Percentiles rank a stretch among this genome's conserved stretches.
Conservation (phyloP, 1,140 invertebrate genomes). For the Papilio machaon region DNA sequence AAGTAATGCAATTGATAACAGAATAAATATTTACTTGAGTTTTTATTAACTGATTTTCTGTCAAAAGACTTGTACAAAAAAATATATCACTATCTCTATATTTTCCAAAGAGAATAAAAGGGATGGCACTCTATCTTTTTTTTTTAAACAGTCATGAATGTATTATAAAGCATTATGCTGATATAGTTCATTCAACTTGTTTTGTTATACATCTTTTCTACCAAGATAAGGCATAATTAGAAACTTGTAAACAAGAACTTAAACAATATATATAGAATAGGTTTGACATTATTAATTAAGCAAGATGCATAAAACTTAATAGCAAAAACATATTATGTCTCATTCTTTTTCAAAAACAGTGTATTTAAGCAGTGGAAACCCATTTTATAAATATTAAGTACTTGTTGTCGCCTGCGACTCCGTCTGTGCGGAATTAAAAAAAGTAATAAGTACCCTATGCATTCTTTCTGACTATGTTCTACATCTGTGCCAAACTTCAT, state of each 20-base stretch:
- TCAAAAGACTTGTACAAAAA: background rate
- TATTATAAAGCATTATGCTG: background rate
- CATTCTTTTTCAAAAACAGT: too few species aligned
- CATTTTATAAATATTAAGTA: too few species aligned
- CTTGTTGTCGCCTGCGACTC: too few species aligned
- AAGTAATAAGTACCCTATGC: too few species aligned
- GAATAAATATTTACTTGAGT: background rate
- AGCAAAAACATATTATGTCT: too few species aligned
- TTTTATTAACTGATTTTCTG: background rate
- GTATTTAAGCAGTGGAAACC: too few species aligned
- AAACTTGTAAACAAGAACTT: background rate
- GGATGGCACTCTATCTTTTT: background rate
- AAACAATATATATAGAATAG: too few species aligned
- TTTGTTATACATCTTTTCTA: background rate
- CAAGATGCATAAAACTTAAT: too few species aligned
- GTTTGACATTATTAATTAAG: too few species aligned
- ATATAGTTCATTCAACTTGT: background rate
- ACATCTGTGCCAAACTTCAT: too few species aligned
- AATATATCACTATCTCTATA: background rate
- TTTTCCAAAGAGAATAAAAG: background rate
- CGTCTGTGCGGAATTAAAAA: too few species aligned
- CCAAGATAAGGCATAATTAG: background rate
- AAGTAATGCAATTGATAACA: background rate
- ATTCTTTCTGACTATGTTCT: too few species aligned
- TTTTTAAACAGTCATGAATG: background rate